A percentile compares a stretch with the other conserved stretches of the same genome.
These are phyloP conservation scores for Protobothrops flavoviridis DNA, from an alignment of 2,113 vertebrate genomes.

Conservation along the genomic window DNA sequence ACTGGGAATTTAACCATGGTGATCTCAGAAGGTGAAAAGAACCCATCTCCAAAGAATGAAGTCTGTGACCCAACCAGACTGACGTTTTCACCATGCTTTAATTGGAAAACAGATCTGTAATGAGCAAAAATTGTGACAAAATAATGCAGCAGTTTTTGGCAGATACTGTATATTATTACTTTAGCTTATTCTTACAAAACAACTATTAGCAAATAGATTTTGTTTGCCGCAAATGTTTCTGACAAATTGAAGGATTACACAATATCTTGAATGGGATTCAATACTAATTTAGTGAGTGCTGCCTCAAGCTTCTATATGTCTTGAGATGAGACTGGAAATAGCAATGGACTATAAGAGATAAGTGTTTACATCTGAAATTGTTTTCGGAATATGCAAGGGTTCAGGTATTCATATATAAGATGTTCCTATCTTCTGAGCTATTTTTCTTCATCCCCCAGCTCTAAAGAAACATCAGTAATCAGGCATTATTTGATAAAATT, in stretches of 20 bases:
- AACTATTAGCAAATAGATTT: conserved; percentile 49
- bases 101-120: not conserved
- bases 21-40: not conserved
- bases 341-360: not conserved
- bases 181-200: conserved; percentile 53
- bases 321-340: not conserved
- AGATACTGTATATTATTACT: conserved; percentile 10
- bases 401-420: not conserved
- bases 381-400: not conserved
- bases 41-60: not conserved
- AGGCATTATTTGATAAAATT: not conserved
- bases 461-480: not conserved
- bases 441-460: not conserved
- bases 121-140: not conserved
- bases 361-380: not conserved
- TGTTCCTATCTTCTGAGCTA: not conserved
- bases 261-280: conserved; percentile 60
- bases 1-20: not conserved
- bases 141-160: conserved; percentile 6
- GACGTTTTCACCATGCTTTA: accelerated
- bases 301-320: conserved; percentile 53
- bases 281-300: conserved; percentile 57
- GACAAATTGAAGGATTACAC: conserved; percentile 59
- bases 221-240: conserved; percentile 60
- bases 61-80: conserved; percentile 13